phyloP scores from a whole-genome alignment of 2,797 vertebrate genomes.

The Esox masquinongy region DNA sequence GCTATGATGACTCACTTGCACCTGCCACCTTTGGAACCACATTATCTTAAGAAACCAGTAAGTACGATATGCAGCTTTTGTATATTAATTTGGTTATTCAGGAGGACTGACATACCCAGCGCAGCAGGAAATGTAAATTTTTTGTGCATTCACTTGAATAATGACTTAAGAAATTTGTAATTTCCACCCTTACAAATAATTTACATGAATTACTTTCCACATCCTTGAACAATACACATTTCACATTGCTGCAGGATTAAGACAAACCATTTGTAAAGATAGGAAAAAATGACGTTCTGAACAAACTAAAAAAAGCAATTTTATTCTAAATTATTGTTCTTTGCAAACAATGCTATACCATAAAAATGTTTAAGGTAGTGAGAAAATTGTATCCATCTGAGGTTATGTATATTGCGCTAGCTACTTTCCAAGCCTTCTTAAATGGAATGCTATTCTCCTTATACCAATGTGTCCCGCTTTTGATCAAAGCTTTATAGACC shows the following conservation, averaged over 20 bases:
- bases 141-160: too few relatives aligned
- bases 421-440: too few relatives aligned
- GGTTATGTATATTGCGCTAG: not conserved
- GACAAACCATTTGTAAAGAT: not conserved
- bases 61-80: constrained; percentile 49
- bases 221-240: not conserved
- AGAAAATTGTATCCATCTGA: constrained; percentile 22
- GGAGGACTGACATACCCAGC: too few relatives aligned
- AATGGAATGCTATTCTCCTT: too few relatives aligned
- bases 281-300: constrained; percentile 7
- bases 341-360: constrained; percentile 77
- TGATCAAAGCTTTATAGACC: too few relatives aligned
- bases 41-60: constrained; percentile 86
- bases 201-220: too few relatives aligned
- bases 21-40: constrained; percentile 90
- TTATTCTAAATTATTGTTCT: constrained; percentile 82
- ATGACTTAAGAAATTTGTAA: too few relatives aligned
- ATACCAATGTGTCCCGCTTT: too few relatives aligned
- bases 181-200: too few relatives aligned
- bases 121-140: too few relatives aligned
- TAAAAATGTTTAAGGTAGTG: constrained; percentile 67
- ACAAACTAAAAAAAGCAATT: constrained; percentile 74
- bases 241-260: not conserved
- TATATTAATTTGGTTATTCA: too few relatives aligned
- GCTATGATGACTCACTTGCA: constrained; percentile 99